Evolutionary conservation across 1,140 invertebrate genomes (phyloP).

Genomic region (Macrobrachium nipponense): DNA sequence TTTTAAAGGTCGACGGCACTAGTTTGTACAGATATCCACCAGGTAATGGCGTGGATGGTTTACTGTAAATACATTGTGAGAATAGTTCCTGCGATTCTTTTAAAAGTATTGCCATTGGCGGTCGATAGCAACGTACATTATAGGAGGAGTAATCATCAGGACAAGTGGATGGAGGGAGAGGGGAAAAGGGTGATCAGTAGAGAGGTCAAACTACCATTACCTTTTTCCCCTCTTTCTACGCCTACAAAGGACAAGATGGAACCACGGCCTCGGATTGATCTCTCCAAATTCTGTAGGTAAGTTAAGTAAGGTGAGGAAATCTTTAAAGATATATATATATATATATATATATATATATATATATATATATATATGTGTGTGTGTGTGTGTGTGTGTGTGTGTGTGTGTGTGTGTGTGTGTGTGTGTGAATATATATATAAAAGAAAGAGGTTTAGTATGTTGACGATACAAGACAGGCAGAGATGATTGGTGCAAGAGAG

Average conservation of each 20-base stretch:
- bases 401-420: too few species aligned
- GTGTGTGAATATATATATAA: background rate
- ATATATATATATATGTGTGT: background rate
- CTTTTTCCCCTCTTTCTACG: constrained; percentile 61
- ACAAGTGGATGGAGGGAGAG: constrained; percentile 29
- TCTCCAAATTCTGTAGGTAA: background rate
- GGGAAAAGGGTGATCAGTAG: constrained; percentile 55
- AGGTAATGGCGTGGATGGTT: too few species aligned
- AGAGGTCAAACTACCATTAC: constrained; percentile 56
- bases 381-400: too few species aligned
- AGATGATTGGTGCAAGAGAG: too few species aligned
- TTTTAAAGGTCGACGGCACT: too few species aligned
- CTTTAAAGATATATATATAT: too few species aligned
- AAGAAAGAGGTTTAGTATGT: background rate
- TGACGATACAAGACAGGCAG: too few species aligned
- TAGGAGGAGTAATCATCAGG: background rate
- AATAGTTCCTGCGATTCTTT: too few species aligned
- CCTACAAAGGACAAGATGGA: background rate
- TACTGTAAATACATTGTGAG: too few species aligned
- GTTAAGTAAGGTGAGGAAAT: too few species aligned
- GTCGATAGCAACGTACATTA: background rate
- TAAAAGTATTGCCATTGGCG: too few species aligned
- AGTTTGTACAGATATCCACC: too few species aligned
- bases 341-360: constrained; percentile 17
- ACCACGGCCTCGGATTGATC: background rate